A percentile compares a stretch with the other conserved stretches of the same genome.
Conservation (phyloP, 2,797 vertebrate species). For the Adrianichthys oophorus region DNA sequence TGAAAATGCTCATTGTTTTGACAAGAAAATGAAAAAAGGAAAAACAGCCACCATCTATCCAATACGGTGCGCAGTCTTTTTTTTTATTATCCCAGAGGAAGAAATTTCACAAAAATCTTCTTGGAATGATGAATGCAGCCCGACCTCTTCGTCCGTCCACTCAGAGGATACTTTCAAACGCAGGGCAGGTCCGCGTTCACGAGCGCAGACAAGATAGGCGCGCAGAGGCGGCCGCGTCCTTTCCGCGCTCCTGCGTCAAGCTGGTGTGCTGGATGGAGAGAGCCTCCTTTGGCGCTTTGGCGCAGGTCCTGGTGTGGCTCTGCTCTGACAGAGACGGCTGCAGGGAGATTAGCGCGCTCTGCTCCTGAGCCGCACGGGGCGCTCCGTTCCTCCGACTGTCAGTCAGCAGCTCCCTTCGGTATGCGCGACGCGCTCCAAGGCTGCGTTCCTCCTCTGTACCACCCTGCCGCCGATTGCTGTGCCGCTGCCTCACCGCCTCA, state of each 20-base stretch:
- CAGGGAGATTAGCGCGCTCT: constrained; percentile 54
- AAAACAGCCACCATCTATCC: background rate
- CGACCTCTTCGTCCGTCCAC: constrained; percentile 26
- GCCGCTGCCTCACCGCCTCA: constrained; percentile 32
- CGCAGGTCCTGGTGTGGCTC: constrained; percentile 45
- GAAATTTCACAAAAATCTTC: constrained; percentile 13
- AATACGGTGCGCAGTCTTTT: constrained; percentile 24
- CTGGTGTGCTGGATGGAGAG: constrained; percentile 22
- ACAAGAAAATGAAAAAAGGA: background rate
- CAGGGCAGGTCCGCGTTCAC: constrained; percentile 20
- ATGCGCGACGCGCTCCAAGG: constrained; percentile 51
- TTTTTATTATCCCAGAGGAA: constrained; percentile 31
- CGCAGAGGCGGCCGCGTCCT: constrained; percentile 26
- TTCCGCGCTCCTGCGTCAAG: constrained; percentile 17
- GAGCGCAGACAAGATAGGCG: constrained; percentile 16
- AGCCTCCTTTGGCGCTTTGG: constrained; percentile 33
- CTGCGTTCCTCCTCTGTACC: constrained; percentile 32
- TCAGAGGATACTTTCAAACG: constrained; percentile 29
- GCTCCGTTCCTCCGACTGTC: constrained; percentile 60
- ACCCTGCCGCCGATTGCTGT: constrained; percentile 43
- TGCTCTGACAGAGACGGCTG: constrained; percentile 41
- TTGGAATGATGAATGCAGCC: constrained; percentile 30
- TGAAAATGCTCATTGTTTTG: background rate
- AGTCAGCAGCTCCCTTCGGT: constrained; percentile 58
- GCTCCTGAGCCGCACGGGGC: constrained; percentile 49